Conservation (phyloP, 2,113 vertebrate genomes). For the Ancistrus triradiatus region DNA sequence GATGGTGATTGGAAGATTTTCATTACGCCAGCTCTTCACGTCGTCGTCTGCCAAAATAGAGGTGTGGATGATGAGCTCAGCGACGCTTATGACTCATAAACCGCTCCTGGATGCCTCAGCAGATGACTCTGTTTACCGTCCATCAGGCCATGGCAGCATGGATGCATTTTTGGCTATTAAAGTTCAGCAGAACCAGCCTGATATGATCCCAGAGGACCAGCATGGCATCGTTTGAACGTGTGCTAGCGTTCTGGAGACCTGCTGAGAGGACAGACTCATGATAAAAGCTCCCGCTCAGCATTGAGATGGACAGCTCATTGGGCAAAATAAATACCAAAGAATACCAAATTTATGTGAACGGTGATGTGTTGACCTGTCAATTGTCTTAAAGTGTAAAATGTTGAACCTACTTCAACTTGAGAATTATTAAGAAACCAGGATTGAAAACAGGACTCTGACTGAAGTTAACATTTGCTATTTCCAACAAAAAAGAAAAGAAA, state of each 20-base stretch:
- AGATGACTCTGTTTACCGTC: slow-evolving; percentile 29
- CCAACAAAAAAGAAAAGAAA: no score
- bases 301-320: neutral
- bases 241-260: slow-evolving; percentile 22
- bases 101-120: neutral
- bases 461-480: no score
- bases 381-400: no score
- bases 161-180: neutral
- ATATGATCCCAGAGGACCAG: slow-evolving; percentile 28
- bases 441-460: no score
- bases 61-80: neutral
- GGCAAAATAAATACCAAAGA: no score
- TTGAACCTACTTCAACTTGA: no score
- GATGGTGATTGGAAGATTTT: neutral
- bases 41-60: neutral
- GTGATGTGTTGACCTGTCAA: no score
- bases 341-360: no score
- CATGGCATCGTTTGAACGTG: neutral
- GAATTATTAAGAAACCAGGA: no score
- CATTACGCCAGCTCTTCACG: neutral
- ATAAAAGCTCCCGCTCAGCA: slow-evolving; percentile 37
- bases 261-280: slow-evolving; percentile 28
- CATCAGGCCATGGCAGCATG: neutral
- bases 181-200: slow-evolving; percentile 1
- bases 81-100: neutral